phyloP scores from a whole-genome alignment of 2,797 vertebrate species.

The Molossus alvarezi region DNA sequence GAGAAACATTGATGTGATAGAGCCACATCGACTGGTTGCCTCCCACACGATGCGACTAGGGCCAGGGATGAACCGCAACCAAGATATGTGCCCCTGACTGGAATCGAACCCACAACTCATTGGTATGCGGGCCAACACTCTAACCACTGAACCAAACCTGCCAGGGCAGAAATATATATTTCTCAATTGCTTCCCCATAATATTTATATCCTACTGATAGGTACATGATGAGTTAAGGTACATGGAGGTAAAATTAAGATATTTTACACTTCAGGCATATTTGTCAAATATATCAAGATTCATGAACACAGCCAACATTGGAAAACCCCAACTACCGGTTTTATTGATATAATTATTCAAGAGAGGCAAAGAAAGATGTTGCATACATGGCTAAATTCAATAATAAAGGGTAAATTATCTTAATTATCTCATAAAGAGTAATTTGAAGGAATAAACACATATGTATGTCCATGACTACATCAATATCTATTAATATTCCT shows the following conservation, averaged over 20 bases:
- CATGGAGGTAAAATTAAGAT: neutral
- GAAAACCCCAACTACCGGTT: neutral
- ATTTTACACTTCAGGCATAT: slow-evolving; percentile 2
- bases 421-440: slow-evolving; percentile 51
- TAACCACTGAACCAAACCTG: too few relatives aligned
- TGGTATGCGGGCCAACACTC: too few relatives aligned
- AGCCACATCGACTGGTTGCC: too few relatives aligned
- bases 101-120: too few relatives aligned
- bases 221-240: neutral
- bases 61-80: too few relatives aligned
- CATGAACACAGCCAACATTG: neutral
- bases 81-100: too few relatives aligned
- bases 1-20: too few relatives aligned
- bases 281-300: slow-evolving; percentile 25
- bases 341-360: slow-evolving; percentile 34
- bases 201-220: neutral
- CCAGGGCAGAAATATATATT: too few relatives aligned
- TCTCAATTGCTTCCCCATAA: neutral
- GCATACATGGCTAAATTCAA: neutral
- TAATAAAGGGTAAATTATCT: neutral
- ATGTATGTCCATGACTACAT: neutral
- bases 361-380: neutral
- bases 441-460: slow-evolving; percentile 28
- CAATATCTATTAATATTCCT: neutral
- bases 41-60: too few relatives aligned